A percentile compares a stretch with the other conserved stretches of the same genome.
These are phyloP conservation scores for Pterocles gutturalis DNA, from an alignment of 2,113 vertebrate genomes.

Conservation along the genomic window DNA sequence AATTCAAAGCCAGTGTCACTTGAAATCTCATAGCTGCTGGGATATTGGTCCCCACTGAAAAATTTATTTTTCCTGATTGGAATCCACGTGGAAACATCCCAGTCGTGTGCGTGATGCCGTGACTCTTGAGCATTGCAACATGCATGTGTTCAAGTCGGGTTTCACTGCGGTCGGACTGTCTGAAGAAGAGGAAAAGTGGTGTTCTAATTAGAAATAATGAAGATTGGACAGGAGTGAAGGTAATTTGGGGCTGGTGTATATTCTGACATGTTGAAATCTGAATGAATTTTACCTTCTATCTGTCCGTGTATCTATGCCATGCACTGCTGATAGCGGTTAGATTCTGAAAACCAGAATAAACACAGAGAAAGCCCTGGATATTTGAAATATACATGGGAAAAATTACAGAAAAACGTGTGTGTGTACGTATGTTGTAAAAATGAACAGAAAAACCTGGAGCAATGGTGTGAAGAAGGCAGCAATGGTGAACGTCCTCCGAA, in stretches of 20 bases:
- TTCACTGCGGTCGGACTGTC: neutral
- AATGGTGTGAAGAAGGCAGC: neutral
- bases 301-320: accelerated
- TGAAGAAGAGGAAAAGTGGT: too few relatives aligned
- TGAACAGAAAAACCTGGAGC: neutral
- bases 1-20: neutral
- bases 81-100: neutral
- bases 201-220: neutral
- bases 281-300: neutral
- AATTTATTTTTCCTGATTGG: neutral
- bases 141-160: accelerated
- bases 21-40: neutral
- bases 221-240: neutral
- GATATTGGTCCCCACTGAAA: neutral
- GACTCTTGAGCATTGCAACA: neutral
- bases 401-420: neutral
- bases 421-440: neutral
- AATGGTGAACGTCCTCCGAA: neutral
- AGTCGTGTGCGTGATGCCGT: accelerated
- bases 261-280: neutral
- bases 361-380: neutral
- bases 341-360: neutral
- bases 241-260: accelerated
- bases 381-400: neutral
- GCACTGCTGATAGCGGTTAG: too few relatives aligned